phyloP scores from a whole-genome alignment of 2,888 invertebrate species.

The Hirtodrosophila duncani region DNA sequence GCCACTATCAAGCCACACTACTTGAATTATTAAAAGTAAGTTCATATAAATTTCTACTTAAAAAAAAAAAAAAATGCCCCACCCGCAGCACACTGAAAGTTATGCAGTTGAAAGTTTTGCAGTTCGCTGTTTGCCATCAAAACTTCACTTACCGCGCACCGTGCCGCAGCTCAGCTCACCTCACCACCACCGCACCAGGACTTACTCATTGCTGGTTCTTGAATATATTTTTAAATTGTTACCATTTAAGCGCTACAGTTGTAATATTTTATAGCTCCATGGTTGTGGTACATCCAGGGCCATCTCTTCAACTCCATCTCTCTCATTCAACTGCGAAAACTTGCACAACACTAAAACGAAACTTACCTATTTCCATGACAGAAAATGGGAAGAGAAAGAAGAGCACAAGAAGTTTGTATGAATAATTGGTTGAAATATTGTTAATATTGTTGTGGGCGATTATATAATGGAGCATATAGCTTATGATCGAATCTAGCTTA shows the following conservation, averaged over 20 bases:
- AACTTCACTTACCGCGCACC: slow-evolving; percentile 25
- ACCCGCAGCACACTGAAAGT: slow-evolving; percentile 6
- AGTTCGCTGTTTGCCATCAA: slow-evolving; percentile 10
- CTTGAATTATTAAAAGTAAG: slow-evolving; percentile 70
- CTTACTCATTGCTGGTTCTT: slow-evolving; percentile 37
- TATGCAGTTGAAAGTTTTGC: slow-evolving; percentile 25
- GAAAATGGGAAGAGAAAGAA: not conserved
- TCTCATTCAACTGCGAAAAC: not conserved
- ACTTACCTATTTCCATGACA: too few relatives aligned
- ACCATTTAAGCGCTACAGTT: slow-evolving; percentile 16
- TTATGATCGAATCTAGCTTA: too few relatives aligned
- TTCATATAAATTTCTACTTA: slow-evolving; percentile 25
- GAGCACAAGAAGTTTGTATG: slow-evolving; percentile 4
- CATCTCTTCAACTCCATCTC: not conserved
- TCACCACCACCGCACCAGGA: too few relatives aligned
- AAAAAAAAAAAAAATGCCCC: too few relatives aligned
- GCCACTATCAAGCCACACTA: slow-evolving; percentile 35
- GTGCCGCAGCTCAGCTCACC: not conserved
- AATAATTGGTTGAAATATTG: slow-evolving; percentile 30
- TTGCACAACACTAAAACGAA: slow-evolving; percentile 4
- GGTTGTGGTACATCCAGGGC: not conserved
- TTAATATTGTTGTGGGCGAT: slow-evolving; percentile 6
- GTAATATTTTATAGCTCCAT: slow-evolving; percentile 7
- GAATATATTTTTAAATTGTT: slow-evolving; percentile 32
- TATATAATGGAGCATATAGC: slow-evolving; percentile 12